Evolutionary conservation across 1,140 invertebrate species (phyloP).

Genomic region (Nautilus pompilius): DNA sequence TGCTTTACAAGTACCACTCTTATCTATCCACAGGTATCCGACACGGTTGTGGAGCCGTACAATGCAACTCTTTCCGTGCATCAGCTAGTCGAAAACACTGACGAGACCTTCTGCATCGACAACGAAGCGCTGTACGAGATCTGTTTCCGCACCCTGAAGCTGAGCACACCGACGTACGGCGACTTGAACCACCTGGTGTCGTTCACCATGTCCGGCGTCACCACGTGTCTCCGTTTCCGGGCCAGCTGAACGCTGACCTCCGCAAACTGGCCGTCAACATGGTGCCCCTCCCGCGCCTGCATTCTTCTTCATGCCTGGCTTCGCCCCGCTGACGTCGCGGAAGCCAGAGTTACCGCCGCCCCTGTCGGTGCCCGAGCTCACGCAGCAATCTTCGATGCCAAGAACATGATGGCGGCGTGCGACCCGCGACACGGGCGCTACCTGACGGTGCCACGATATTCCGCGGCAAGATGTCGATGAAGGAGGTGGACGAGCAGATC

Average conservation of each 20-base stretch:
- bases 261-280: conserved; percentile 79
- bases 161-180: conserved; percentile 66
- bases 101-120: conserved; percentile 63
- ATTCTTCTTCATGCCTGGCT: conserved; percentile 88
- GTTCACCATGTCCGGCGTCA: conserved; percentile 70
- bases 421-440: conserved; percentile 67
- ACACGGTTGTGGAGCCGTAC: conserved; percentile 63
- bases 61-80: conserved; percentile 69
- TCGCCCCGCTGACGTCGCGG: conserved; percentile 66
- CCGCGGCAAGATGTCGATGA: conserved; percentile 65
- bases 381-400: conserved; percentile 70
- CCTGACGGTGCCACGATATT: conserved; percentile 81
- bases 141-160: conserved; percentile 84
- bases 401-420: conserved; percentile 75
- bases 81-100: conserved; percentile 74
- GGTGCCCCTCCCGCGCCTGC: conserved; percentile 80
- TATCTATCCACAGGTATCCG: no score
- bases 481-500: no score
- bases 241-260: conserved; percentile 80
- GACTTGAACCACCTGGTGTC: conserved; percentile 62
- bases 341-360: conserved; percentile 54
- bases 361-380: no score
- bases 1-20: no score
- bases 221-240: conserved; percentile 75
- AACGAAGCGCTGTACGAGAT: conserved; percentile 88